Evolutionary conservation across 2,113 vertebrate species (phyloP).

Genomic region (Caretta caretta): DNA sequence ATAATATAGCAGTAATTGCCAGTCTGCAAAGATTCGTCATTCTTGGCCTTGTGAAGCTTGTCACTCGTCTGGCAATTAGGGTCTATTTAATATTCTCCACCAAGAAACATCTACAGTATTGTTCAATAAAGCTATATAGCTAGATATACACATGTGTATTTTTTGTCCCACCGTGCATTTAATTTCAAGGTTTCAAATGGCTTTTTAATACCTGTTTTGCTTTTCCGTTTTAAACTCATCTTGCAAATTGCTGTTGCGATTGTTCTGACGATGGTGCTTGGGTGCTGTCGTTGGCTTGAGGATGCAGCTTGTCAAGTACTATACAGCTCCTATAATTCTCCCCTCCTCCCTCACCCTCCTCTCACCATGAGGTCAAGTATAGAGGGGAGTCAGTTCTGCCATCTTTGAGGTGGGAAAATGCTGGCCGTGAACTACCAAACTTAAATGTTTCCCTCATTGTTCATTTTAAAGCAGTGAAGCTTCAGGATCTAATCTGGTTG

Average conservation of each 20-base stretch:
- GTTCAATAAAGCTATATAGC: fast-evolving
- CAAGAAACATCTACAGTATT: not conserved
- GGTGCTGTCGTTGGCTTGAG: conserved; percentile 32
- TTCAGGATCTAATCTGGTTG: not conserved
- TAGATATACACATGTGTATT: not conserved
- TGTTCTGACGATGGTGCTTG: not conserved
- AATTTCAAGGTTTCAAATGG: conserved; percentile 56
- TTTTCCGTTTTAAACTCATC: not conserved
- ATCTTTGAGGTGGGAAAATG: not conserved
- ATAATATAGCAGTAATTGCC: not conserved
- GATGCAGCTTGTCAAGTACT: conserved; percentile 49
- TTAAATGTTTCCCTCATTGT: not conserved
- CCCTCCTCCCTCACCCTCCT: fast-evolving
- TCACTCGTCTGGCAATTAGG: not conserved
- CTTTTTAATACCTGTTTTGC: conserved; percentile 57
- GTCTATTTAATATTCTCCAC: not conserved
- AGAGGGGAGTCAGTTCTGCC: not conserved
- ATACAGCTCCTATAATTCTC: not conserved
- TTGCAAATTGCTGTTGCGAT: conserved; percentile 18
- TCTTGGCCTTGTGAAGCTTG: not conserved
- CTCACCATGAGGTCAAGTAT: conserved; percentile 24
- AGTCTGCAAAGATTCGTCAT: not conserved
- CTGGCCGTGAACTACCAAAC: not conserved
- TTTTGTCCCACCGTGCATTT: not conserved
- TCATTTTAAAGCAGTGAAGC: not conserved